Evolutionary conservation across 2,113 vertebrate genomes (phyloP).

Genomic region (Oryzias celebensis): DNA sequence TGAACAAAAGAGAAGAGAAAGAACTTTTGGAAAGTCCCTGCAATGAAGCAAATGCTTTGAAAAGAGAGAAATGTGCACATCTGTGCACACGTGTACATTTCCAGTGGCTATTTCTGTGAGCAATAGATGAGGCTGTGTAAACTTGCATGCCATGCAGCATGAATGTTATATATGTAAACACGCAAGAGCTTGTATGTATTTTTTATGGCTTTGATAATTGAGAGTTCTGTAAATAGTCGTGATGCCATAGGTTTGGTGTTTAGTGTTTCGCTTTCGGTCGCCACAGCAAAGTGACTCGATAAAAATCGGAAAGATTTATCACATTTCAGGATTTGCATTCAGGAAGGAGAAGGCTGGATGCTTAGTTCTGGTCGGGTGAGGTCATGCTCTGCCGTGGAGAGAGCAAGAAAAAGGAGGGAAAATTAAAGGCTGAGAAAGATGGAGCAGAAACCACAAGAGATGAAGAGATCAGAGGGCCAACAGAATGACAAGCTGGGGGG

Average conservation of each 20-base stretch:
- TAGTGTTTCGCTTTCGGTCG: constrained; percentile 77
- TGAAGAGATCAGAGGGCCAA: constrained; percentile 70
- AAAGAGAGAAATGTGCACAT: constrained; percentile 41
- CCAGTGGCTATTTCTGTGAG: constrained; percentile 23
- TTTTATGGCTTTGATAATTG: constrained; percentile 49
- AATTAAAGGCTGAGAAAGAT: constrained; percentile 69
- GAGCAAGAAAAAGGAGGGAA: constrained; percentile 55
- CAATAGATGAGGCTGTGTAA: constrained; percentile 16
- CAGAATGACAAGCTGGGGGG: constrained; percentile 50
- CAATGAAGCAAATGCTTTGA: constrained; percentile 62
- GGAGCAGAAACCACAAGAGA: constrained; percentile 67
- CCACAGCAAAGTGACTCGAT: constrained; percentile 80
- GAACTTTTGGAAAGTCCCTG: constrained; percentile 78
- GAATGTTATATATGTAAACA: constrained; percentile 22
- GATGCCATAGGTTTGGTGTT: constrained; percentile 76
- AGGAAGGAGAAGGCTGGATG: constrained; percentile 68
- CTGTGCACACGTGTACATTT: constrained; percentile 55
- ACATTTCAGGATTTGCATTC: constrained; percentile 80
- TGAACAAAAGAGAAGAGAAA: constrained; percentile 71
- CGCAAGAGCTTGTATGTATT: constrained; percentile 35
- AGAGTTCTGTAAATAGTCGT: constrained; percentile 73
- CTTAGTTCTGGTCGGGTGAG: constrained; percentile 64
- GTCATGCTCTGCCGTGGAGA: constrained; percentile 65
- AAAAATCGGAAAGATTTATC: constrained; percentile 82
- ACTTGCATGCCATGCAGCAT: constrained; percentile 16